phyloP scores from a whole-genome alignment of 2,113 vertebrate species.

The Solenodon paradoxus region DNA sequence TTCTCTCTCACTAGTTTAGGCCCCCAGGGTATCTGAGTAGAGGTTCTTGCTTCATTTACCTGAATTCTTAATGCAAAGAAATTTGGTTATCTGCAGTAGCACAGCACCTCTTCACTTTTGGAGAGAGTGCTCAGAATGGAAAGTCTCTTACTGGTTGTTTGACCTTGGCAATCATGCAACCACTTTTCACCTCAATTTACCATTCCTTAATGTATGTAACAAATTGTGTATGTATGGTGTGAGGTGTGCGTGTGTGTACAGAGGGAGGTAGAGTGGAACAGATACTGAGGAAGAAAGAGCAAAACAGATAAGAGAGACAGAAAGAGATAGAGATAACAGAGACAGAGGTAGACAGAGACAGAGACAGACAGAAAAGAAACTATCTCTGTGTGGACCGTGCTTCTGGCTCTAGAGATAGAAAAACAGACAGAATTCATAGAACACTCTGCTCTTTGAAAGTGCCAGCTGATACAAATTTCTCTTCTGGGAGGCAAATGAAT shows the following conservation, averaged over 20 bases:
- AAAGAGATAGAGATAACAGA: too few species aligned
- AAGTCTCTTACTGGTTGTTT: accelerated
- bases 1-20: not conserved
- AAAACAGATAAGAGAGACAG: too few species aligned
- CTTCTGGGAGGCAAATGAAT: not conserved
- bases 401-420: not conserved
- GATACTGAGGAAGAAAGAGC: too few species aligned
- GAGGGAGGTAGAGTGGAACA: too few species aligned
- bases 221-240: not conserved
- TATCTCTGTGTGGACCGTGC: accelerated
- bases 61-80: not conserved
- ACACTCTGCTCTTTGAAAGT: not conserved
- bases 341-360: too few species aligned
- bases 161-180: not conserved
- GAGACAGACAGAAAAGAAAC: not conserved
- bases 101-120: accelerated
- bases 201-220: not conserved
- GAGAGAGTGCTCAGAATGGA: not conserved
- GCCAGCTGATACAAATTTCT: too few species aligned
- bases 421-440: not conserved
- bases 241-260: too few species aligned
- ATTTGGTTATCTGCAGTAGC: too few species aligned
- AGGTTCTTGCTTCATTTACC: not conserved
- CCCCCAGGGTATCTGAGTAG: not conserved
- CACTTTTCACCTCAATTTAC: not conserved